A percentile compares a stretch with the other conserved stretches of the same genome.
Conservation (phyloP, 1,140 invertebrate genomes). For the Macrobrachium rosenbergii region DNA sequence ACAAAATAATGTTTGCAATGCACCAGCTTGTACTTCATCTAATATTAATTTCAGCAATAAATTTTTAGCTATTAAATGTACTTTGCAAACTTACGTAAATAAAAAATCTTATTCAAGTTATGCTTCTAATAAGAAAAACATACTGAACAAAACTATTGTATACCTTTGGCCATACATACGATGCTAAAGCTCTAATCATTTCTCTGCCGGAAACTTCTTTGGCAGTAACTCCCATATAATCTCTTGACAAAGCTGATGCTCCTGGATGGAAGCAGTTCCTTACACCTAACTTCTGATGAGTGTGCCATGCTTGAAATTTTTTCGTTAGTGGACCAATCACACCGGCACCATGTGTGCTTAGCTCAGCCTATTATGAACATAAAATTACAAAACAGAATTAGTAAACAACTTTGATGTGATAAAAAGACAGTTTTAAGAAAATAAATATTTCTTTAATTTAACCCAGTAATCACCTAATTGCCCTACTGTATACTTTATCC, state of each 20-base stretch:
- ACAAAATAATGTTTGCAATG: too few species aligned
- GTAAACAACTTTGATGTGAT: background rate
- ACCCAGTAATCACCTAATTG: too few species aligned
- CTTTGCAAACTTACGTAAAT: too few species aligned
- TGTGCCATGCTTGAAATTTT: constrained; percentile 28
- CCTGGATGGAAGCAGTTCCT: constrained; percentile 89
- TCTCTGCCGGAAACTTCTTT: constrained; percentile 78
- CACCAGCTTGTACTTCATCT: too few species aligned
- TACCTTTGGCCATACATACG: constrained; percentile 96
- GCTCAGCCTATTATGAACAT: constrained; percentile 9
- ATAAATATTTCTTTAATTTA: too few species aligned
- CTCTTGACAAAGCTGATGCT: constrained; percentile 78
- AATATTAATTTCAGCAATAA: too few species aligned
- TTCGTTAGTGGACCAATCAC: background rate
- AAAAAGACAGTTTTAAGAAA: background rate
- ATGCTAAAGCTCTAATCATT: constrained; percentile 89
- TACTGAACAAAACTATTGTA: constrained; percentile 51
- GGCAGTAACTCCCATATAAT: constrained; percentile 74
- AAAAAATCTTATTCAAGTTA: too few species aligned
- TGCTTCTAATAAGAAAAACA: background rate
- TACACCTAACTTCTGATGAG: constrained; percentile 51
- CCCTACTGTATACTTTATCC: too few species aligned
- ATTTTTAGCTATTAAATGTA: too few species aligned
- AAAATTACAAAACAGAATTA: background rate
- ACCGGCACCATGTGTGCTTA: constrained; percentile 23